A percentile compares a stretch with the other conserved stretches of the same genome.
Evolutionary conservation across 1,140 invertebrate species (phyloP).

Genomic region (Spodoptera litura): DNA sequence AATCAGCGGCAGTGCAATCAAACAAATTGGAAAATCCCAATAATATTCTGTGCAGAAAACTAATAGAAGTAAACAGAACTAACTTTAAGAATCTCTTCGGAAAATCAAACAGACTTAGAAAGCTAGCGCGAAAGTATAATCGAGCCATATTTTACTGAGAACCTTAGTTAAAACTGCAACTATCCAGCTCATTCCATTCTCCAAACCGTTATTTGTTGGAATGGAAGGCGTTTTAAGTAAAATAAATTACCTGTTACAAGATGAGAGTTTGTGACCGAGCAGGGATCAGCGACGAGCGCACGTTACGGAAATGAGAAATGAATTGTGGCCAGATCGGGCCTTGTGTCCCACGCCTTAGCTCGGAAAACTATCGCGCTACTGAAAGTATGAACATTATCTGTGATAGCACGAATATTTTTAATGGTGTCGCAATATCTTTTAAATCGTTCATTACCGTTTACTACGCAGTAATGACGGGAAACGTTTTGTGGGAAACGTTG

Average conservation of each 20-base stretch:
- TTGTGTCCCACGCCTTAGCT: slow-evolving; percentile 41
- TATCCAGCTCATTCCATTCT: slow-evolving; percentile 46
- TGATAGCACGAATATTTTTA: slow-evolving; percentile 30
- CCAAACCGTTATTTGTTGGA: slow-evolving; percentile 57
- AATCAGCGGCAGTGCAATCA: no score
- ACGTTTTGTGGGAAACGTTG: slow-evolving; percentile 11
- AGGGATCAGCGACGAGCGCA: slow-evolving; percentile 51
- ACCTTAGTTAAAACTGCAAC: slow-evolving; percentile 46
- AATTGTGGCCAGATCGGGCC: slow-evolving; percentile 63
- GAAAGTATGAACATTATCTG: slow-evolving; percentile 47
- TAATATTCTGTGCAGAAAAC: no score
- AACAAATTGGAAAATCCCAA: no score
- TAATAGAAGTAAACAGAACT: background rate
- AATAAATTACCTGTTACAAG: slow-evolving; percentile 67
- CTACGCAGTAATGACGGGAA: slow-evolving; percentile 30
- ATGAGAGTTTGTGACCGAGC: slow-evolving; percentile 59
- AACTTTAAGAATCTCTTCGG: background rate
- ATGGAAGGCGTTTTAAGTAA: slow-evolving; percentile 59
- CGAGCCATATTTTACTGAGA: slow-evolving; percentile 37
- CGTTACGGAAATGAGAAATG: slow-evolving; percentile 67
- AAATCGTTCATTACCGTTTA: slow-evolving; percentile 41
- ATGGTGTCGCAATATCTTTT: slow-evolving; percentile 35
- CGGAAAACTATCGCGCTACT: slow-evolving; percentile 44
- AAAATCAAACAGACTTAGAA: slow-evolving; percentile 18
- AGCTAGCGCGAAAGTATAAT: slow-evolving; percentile 40